Evolutionary conservation across 2,797 vertebrate genomes (phyloP), one percentile per base, ranked within the genome.

Genomic region (Decapterus maruadsi): DNA sequence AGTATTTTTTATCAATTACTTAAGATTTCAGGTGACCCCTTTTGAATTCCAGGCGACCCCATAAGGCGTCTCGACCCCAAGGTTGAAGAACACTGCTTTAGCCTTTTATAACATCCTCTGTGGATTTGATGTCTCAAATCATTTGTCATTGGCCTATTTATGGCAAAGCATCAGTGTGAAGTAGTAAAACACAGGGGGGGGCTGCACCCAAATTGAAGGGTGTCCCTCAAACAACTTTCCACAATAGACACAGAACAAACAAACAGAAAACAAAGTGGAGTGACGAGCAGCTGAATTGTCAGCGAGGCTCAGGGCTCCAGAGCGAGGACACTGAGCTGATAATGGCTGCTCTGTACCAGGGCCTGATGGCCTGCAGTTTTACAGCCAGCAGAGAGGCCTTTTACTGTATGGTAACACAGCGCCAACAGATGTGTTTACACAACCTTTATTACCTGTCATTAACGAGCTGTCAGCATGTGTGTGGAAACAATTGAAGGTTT

Each of bases 371-470:
- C 63, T 34, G 45, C 65, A 57, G 65, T 78, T 94, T 94, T 91
- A 93, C 81, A 66, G 79, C 80, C 60, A 59, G 68, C 64, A 53
- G 64, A 79, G 62, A 68, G 67, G 65, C 82, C 80, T 87, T 92
- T 93, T 87, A 92, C 87, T 88, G 85, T 90, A 77, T 89, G 88
- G 84, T 91, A 93, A 91, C 87, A 72, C 90, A 76, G 90, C 68
- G 75, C 82, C 87, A 89, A 89, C 92, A 93, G 91, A 93, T 94
- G 91, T 93, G 91, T 94, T 93, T 92, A 93, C 91, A 86, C 82
- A 83, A 77, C 85, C 81, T 93, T 95, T 93, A 94, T 87, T 90
- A 86, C 85, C 84, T 88, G 82, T 86, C 86, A 92, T 93, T 94
- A 93, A 90, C 57, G 51, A 90, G 90, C 87, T 89, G 89, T 91